Conservation (phyloP, 2,113 vertebrate species). For the Corapipo altera region DNA sequence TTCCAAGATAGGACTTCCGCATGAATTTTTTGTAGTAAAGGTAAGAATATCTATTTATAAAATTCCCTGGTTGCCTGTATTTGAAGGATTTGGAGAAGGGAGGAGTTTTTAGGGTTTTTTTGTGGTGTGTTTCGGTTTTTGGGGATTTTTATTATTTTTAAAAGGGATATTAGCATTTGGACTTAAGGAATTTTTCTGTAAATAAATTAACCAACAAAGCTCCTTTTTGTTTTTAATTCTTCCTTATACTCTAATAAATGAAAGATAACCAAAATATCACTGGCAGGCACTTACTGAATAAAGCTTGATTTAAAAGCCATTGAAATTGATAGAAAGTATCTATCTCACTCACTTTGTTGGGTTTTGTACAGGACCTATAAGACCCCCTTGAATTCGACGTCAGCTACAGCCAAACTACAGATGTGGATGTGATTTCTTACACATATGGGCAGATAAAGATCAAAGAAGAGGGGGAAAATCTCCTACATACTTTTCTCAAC, state of each 20-base stretch:
- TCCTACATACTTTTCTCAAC: neutral
- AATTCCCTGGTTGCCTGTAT: slow-evolving; percentile 32
- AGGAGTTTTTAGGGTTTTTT: neutral
- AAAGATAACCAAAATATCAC: neutral
- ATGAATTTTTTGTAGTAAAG: slow-evolving; percentile 56
- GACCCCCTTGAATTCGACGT: neutral
- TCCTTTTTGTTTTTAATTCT: neutral
- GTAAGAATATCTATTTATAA: slow-evolving; percentile 67
- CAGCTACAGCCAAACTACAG: neutral
- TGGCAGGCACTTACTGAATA: neutral
- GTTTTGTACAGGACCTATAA: neutral
- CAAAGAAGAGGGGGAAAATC: neutral
- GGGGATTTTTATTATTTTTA: neutral
- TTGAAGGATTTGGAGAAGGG: neutral
- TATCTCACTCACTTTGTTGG: neutral
- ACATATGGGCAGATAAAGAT: slow-evolving; percentile 28
- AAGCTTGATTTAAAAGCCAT: neutral
- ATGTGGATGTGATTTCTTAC: neutral
- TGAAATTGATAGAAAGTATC: neutral
- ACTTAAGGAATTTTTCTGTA: neutral
- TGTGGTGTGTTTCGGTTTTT: neutral
- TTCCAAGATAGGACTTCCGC: slow-evolving; percentile 70
- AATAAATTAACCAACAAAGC: neutral
- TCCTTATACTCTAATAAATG: neutral
- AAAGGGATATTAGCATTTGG: neutral